phyloP scores from a whole-genome alignment of 1,140 invertebrate species.

The Hylaeus volcanicus region DNA sequence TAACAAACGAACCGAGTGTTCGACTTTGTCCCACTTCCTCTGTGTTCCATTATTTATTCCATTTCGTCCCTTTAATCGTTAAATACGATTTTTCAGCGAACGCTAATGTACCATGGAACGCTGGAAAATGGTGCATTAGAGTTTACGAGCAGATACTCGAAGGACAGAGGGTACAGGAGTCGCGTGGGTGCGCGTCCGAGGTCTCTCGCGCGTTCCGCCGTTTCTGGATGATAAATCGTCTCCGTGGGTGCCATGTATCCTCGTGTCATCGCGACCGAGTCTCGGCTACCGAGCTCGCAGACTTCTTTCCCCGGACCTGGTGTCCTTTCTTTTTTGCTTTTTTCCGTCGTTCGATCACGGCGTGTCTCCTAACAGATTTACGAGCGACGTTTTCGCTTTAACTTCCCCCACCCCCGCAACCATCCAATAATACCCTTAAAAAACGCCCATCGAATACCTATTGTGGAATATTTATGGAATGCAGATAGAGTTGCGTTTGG shows the following conservation, averaged over 20 bases:
- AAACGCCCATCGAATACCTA: too few species aligned
- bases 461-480: too few species aligned
- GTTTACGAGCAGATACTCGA: not conserved
- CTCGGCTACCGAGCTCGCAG: constrained; percentile 24
- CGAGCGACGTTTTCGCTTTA: constrained; percentile 5
- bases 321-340: not conserved
- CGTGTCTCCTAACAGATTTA: constrained; percentile 28
- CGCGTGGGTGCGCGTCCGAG: too few species aligned
- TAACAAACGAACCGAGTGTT: too few species aligned
- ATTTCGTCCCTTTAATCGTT: too few species aligned
- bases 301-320: constrained; percentile 23
- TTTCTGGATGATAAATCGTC: constrained; percentile 32
- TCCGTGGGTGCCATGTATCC: constrained; percentile 31
- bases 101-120: too few species aligned
- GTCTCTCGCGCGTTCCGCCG: not conserved
- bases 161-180: not conserved
- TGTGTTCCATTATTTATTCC: too few species aligned
- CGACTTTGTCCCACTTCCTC: too few species aligned
- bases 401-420: not conserved
- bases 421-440: too few species aligned
- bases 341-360: constrained; percentile 20
- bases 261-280: constrained; percentile 23
- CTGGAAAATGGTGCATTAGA: too few species aligned
- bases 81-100: too few species aligned
- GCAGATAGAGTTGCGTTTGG: too few species aligned